Conservation (phyloP, 2,113 vertebrate genomes). For the Hippocampus comes region DNA sequence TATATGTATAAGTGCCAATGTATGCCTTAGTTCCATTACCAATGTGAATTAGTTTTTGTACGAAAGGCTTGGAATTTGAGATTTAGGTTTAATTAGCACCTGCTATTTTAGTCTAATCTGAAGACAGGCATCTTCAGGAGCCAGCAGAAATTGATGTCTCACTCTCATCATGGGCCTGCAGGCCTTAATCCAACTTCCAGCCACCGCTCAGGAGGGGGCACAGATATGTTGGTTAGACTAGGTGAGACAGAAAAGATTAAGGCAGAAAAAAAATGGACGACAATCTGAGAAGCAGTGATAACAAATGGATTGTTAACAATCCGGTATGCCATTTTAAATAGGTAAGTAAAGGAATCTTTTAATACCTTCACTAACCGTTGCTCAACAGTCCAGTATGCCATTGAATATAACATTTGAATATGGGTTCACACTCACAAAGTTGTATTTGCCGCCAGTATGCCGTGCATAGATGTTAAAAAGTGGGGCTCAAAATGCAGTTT, state of each 20-base stretch:
- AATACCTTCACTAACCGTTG: neutral
- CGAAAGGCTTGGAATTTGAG: conserved; percentile 30
- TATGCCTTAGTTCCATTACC: conserved; percentile 1
- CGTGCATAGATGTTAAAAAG: neutral
- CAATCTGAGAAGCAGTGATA: conserved; percentile 50
- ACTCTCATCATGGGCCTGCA: conserved; percentile 53
- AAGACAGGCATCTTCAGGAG: conserved; percentile 51
- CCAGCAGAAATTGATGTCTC: conserved; percentile 48
- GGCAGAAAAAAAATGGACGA: conserved; percentile 30
- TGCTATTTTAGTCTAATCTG: conserved; percentile 51
- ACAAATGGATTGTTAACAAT: conserved; percentile 6
- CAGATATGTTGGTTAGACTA: conserved; percentile 59
- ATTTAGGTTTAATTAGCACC: conserved; percentile 15
- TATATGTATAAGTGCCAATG: neutral
- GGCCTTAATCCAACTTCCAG: conserved; percentile 68
- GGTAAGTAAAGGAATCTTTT: neutral
- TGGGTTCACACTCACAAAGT: neutral
- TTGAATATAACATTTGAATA: neutral
- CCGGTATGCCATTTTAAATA: neutral
- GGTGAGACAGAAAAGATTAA: conserved; percentile 56
- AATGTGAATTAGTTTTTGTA: conserved; percentile 26
- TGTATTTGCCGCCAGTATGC: neutral
- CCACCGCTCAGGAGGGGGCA: conserved; percentile 61
- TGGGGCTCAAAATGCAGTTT: neutral
- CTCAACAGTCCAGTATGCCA: neutral